Evolutionary conservation across 2,888 invertebrate genomes (phyloP).

Genomic region (Nemoura dubitans): DNA sequence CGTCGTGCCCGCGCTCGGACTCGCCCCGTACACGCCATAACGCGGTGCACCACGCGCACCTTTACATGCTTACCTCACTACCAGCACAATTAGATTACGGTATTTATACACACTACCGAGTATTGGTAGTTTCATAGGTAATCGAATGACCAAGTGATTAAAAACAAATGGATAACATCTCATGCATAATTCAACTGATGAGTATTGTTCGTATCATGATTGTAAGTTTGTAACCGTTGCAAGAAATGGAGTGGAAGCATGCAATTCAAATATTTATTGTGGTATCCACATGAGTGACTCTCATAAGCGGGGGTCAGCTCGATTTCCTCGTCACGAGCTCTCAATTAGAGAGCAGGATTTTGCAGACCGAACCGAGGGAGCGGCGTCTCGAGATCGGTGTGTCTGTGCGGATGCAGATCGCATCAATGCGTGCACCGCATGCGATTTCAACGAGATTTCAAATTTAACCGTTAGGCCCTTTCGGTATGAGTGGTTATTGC

Average conservation of each 20-base stretch:
- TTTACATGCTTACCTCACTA: background rate
- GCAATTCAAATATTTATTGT: background rate
- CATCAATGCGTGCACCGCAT: background rate
- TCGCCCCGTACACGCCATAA: background rate
- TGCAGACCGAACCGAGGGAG: background rate
- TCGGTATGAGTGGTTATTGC: background rate
- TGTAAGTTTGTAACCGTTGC: background rate
- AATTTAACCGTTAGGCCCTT: background rate
- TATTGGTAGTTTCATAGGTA: background rate
- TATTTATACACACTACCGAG: conserved; percentile 22
- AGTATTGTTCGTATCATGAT: background rate
- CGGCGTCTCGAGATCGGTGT: background rate
- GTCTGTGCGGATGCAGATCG: background rate
- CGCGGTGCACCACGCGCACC: background rate
- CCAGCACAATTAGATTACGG: conserved; percentile 10
- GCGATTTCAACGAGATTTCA: background rate
- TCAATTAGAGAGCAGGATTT: background rate
- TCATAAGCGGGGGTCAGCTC: background rate
- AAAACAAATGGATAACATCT: background rate
- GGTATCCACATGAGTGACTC: background rate
- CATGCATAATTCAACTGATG: background rate
- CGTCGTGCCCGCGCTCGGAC: background rate
- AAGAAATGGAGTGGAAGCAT: background rate
- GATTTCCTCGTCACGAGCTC: background rate
- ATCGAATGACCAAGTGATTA: background rate